Evolutionary conservation across 2,797 vertebrate species (phyloP).

Genomic region (Takifugu rubripes): DNA sequence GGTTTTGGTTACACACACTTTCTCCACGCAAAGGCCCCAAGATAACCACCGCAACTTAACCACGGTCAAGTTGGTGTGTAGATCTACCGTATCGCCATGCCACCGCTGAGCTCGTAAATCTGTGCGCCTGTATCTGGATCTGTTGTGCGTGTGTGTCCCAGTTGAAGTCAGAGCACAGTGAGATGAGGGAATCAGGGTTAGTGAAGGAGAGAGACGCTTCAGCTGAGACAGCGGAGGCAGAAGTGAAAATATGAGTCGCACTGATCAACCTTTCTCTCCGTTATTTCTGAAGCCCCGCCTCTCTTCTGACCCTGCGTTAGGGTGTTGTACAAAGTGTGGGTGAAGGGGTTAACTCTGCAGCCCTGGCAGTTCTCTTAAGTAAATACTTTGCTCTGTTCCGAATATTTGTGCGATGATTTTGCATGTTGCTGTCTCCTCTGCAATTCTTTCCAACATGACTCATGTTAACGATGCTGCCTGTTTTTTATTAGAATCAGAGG

Average conservation of each 20-base stretch:
- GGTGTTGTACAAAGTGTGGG: neutral
- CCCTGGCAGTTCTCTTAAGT: neutral
- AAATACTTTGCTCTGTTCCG: conserved; percentile 3
- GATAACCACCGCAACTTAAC: conserved; percentile 58
- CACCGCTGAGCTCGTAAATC: conserved; percentile 42
- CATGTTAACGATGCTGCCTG: conserved; percentile 32
- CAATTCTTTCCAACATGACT: conserved; percentile 41
- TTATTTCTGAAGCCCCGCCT: too few species aligned
- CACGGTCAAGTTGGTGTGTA: conserved; percentile 48
- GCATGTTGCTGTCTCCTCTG: neutral
- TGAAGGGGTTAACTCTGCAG: neutral
- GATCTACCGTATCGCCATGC: conserved; percentile 22
- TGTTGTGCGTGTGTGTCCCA: conserved; percentile 26
- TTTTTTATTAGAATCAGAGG: conserved; percentile 27
- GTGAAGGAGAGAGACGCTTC: conserved; percentile 57
- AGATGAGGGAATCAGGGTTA: conserved; percentile 65
- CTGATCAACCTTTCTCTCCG: neutral
- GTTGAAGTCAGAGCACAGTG: conserved; percentile 43
- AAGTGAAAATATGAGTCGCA: conserved; percentile 6
- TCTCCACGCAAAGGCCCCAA: conserved; percentile 57
- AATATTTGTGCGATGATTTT: conserved; percentile 21
- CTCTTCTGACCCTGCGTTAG: too few species aligned
- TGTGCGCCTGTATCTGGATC: conserved; percentile 20
- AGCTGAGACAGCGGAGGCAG: conserved; percentile 35
- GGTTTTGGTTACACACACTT: conserved; percentile 71